These are phyloP conservation scores for Castor canadensis DNA, from an alignment of 2,113 vertebrate species.

Conservation along the genomic window DNA sequence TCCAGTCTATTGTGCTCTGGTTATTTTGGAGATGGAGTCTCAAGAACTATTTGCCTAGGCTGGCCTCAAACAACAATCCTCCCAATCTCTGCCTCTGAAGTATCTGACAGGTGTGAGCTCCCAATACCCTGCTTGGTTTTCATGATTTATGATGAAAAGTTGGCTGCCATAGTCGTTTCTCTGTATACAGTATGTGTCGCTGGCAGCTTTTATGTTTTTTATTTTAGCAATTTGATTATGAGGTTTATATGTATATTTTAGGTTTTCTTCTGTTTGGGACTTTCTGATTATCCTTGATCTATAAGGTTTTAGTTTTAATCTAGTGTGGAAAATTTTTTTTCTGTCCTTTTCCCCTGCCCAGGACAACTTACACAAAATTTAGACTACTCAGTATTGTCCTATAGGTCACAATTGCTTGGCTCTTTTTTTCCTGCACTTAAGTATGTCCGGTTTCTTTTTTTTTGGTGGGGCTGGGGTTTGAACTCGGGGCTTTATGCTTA, in stretches of 20 bases:
- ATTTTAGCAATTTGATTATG: background rate
- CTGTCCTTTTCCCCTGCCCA: background rate
- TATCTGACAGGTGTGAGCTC: background rate
- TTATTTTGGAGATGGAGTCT: too few species aligned
- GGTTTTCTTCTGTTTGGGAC: background rate
- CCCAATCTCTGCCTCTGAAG: background rate
- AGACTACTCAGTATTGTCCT: background rate
- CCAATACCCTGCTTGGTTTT: background rate
- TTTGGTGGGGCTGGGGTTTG: too few species aligned
- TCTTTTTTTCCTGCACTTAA: background rate
- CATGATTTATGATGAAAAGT: background rate
- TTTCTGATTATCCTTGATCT: background rate
- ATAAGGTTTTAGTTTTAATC: background rate
- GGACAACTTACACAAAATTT: background rate
- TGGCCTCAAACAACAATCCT: too few species aligned
- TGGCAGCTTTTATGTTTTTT: background rate
- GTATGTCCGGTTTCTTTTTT: too few species aligned
- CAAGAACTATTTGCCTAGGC: too few species aligned
- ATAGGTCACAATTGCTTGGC: background rate
- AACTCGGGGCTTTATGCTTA: too few species aligned
- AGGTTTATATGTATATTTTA: background rate
- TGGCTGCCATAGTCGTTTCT: background rate
- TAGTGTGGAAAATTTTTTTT: background rate
- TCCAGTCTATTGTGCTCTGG: too few species aligned
- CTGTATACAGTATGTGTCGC: background rate